Conservation (phyloP, 2,797 vertebrate genomes). For the Chrysolophus pictus region DNA sequence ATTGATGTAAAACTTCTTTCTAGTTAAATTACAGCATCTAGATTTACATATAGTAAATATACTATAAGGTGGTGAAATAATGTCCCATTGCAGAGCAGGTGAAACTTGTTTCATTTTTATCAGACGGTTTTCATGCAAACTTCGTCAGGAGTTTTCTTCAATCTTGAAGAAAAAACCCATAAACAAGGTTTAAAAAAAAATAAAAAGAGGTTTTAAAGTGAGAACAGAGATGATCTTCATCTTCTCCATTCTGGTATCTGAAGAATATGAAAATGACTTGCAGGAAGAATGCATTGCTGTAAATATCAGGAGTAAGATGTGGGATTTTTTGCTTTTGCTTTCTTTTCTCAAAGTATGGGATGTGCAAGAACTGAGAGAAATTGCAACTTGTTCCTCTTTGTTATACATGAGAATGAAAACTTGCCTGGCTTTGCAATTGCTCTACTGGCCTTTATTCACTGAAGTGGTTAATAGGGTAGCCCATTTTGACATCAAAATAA, state of each 20-base stretch:
- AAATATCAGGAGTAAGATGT: background rate
- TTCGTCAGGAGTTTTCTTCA: background rate
- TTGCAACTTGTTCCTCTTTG: background rate
- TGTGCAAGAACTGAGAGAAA: background rate
- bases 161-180: background rate
- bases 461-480: background rate
- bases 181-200: background rate
- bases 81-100: constrained; percentile 22
- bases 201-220: background rate
- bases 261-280: background rate
- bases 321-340: background rate
- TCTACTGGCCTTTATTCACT: background rate
- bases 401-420: background rate
- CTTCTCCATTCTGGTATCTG: background rate
- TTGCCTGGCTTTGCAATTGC: background rate
- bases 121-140: constrained; percentile 6
- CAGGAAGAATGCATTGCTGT: background rate
- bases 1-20: constrained; percentile 51
- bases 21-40: constrained; percentile 59
- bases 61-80: constrained; percentile 35
- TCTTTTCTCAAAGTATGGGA: background rate
- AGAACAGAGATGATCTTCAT: background rate
- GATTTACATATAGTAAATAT: constrained; percentile 17
- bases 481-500: background rate
- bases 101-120: constrained; percentile 59